phyloP scores from a whole-genome alignment of 1,140 invertebrate genomes.

The Gonioctena quinquepunctata region DNA sequence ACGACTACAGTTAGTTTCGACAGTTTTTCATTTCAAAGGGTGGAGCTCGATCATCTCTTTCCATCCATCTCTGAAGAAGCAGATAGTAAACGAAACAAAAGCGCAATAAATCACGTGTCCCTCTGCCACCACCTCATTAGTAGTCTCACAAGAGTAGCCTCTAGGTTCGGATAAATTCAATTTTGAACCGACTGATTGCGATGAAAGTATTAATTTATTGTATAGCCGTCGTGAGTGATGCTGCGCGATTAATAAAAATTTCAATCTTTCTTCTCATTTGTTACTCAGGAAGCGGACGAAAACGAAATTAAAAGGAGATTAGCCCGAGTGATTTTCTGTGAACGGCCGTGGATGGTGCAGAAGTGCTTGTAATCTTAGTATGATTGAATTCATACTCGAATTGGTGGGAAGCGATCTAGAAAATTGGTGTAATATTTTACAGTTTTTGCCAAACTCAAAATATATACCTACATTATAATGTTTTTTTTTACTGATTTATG shows the following conservation, averaged over 20 bases:
- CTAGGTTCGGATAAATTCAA: conserved; percentile 19
- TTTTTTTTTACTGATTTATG: too few species aligned
- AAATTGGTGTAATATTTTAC: too few species aligned
- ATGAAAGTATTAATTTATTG: conserved; percentile 26
- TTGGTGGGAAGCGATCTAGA: neutral
- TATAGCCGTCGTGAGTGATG: conserved; percentile 1
- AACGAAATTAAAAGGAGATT: conserved; percentile 5
- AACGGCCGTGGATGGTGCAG: neutral
- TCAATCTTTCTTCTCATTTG: conserved; percentile 18
- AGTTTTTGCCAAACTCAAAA: too few species aligned
- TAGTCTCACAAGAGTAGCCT: conserved; percentile 13
- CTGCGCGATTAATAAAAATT: conserved; percentile 10
- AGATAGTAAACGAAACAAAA: conserved; percentile 3
- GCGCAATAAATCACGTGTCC: conserved; percentile 8
- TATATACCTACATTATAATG: too few species aligned
- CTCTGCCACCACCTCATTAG: conserved; percentile 16
- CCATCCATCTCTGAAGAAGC: neutral
- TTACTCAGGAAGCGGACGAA: neutral
- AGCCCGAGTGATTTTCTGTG: too few species aligned
- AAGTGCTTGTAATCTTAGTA: too few species aligned
- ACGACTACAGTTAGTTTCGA: too few species aligned
- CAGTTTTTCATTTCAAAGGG: too few species aligned
- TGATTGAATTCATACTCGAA: neutral
- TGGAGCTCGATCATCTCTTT: neutral
- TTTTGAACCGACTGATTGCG: conserved; percentile 22